Base-by-base conservation (phyloP, 2,797 vertebrate genomes). In the Paedocypris micromegethes region DNA sequence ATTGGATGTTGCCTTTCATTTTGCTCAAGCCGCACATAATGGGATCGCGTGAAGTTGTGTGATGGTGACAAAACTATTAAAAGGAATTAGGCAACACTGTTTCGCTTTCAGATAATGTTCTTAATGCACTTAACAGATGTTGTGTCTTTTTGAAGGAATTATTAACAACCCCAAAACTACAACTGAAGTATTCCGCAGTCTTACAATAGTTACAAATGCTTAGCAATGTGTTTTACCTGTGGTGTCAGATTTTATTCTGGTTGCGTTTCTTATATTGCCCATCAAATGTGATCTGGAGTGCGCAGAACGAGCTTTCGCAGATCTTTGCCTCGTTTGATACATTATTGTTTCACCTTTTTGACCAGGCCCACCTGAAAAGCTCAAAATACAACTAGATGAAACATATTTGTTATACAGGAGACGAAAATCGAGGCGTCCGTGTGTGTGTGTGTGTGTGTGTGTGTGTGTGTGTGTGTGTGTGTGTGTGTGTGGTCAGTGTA, bases 311-410 rank as follows among this genome's bases (percentile, higher is more conserved):
- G 9, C 73, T 47, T 59, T 75, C 72, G 78, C 78, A 72, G 80
- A 80, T 83, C 84, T 85, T 78, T 85, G 88, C 85, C 88, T 91
- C 89, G 88, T 89, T 90, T 82, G 81, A 84, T 74, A 81, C 87
- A 91, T 93, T 88, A 90, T 91, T 93, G 90, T 93, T 94, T 94
- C 83, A 92, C 91, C 89, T 90, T 88, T 91, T 90, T 89, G 23
- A 85, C 89, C 71, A 93, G 90, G 87, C 77, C 62, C 85, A 84
- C 79, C 87, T 91, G 83, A 78, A 84, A 86, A 83, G 90, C 89
- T 86, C 86, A 77, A 23, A 83, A 82, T 75, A 81, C 78, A 88
- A 85, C 84, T 90, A 86, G 86, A 86, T 88, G 88, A 90, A 84
- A 84, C 41, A 49, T 8, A 47, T 39, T 23, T 23, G 23, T 23